phyloP scores from a whole-genome alignment of 2,888 invertebrate genomes.

The Ophonus ardosiacus region DNA sequence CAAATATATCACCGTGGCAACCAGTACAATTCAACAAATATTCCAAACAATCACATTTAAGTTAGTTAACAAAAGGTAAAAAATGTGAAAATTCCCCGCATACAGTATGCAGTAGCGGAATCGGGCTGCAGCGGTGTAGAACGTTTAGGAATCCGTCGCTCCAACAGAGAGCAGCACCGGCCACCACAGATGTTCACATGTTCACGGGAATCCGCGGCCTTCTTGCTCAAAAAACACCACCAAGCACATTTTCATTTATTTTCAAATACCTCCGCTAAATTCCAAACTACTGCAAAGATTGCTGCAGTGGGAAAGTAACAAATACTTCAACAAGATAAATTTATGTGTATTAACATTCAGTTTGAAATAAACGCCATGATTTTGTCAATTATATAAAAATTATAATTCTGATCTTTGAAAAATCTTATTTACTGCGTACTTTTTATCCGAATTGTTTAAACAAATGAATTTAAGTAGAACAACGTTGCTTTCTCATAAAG shows the following conservation, averaged over 20 bases:
- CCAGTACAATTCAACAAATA: conserved; percentile 33
- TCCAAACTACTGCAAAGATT: conserved; percentile 15
- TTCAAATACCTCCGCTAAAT: conserved; percentile 51
- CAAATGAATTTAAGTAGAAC: too few species aligned
- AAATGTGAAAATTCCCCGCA: conserved; percentile 55
- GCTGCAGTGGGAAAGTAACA: neutral
- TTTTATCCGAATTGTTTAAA: too few species aligned
- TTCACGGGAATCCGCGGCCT: conserved; percentile 41
- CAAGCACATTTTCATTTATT: conserved; percentile 52
- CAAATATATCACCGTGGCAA: conserved; percentile 25
- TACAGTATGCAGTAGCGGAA: conserved; percentile 28
- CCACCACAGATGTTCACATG: conserved; percentile 56
- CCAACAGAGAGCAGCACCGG: conserved; percentile 36
- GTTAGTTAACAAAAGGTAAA: conserved; percentile 35
- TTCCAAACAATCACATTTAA: conserved; percentile 54
- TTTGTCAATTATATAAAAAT: too few species aligned
- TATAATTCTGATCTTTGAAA: too few species aligned
- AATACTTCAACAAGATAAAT: neutral
- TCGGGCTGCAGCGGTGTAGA: neutral
- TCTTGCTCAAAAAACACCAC: conserved; percentile 36
- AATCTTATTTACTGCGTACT: too few species aligned
- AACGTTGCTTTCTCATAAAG: too few species aligned
- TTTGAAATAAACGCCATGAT: neutral
- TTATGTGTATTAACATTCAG: neutral
- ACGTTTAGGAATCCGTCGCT: conserved; percentile 50